Conservation (phyloP, 2,797 vertebrate genomes). For the Malacoctenus gilli region DNA sequence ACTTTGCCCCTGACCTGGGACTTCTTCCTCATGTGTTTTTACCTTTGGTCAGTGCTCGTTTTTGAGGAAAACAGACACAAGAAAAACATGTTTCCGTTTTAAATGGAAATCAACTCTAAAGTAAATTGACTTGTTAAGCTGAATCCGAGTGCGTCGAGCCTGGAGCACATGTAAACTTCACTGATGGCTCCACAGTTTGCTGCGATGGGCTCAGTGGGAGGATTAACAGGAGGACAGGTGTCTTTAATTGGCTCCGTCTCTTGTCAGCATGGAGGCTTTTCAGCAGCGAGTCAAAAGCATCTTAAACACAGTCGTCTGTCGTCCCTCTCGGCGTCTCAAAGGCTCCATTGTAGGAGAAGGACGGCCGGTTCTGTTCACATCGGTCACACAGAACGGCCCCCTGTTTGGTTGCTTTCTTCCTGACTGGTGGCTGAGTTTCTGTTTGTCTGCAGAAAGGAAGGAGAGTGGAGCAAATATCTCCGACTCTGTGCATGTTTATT, state of each 20-base stretch:
- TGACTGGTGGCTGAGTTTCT: no score
- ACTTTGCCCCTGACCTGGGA: no score
- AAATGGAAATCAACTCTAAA: no score
- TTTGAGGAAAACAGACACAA: no score
- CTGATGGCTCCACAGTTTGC: slow-evolving; percentile 13
- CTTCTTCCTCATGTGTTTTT: no score
- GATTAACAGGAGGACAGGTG: slow-evolving; percentile 63
- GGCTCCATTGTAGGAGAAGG: slow-evolving; percentile 1
- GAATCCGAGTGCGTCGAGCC: no score
- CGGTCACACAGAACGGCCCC: slow-evolving; percentile 1
- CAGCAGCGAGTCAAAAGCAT: slow-evolving; percentile 24
- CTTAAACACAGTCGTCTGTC: slow-evolving; percentile 12
- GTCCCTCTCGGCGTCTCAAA: slow-evolving; percentile 17
- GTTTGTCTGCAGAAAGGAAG: slow-evolving; percentile 9
- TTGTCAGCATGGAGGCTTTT: slow-evolving; percentile 21
- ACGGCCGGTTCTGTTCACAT: neutral
- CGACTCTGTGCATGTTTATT: slow-evolving; percentile 41
- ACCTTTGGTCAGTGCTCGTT: no score
- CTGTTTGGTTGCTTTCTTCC: neutral
- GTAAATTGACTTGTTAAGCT: no score
- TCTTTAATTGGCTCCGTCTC: slow-evolving; percentile 58
- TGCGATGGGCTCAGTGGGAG: slow-evolving; percentile 24
- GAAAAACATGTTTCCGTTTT: no score
- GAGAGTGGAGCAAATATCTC: slow-evolving; percentile 21
- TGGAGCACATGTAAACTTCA: slow-evolving; percentile 18